A percentile compares a stretch with the other conserved stretches of the same genome.
These are phyloP conservation scores for Nomada ferruginata DNA, from an alignment of 2,888 invertebrate genomes.

Conservation along the genomic window DNA sequence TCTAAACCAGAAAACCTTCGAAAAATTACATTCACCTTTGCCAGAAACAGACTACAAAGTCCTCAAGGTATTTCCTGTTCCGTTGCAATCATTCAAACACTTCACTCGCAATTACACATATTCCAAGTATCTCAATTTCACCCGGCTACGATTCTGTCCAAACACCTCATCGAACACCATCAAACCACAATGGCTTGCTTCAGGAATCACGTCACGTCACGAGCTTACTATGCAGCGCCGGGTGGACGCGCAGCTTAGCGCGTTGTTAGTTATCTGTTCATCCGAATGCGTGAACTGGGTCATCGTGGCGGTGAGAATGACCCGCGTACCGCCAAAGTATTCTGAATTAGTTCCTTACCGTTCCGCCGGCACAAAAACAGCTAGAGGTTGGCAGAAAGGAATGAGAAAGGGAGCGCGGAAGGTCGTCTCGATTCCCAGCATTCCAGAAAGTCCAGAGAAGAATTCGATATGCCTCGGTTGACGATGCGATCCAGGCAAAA, in stretches of 20 bases:
- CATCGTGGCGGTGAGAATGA: not conserved
- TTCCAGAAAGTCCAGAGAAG: slow-evolving; percentile 53
- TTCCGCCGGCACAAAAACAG: not conserved
- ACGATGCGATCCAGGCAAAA: slow-evolving; percentile 32
- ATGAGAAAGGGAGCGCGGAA: slow-evolving; percentile 19
- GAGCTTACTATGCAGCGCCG: slow-evolving; percentile 14
- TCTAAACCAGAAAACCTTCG: too few species aligned
- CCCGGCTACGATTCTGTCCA: not conserved
- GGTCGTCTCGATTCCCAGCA: slow-evolving; percentile 39
- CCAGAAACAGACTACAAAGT: too few species aligned
- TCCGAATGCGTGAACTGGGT: slow-evolving; percentile 29
- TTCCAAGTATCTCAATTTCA: slow-evolving; percentile 6
- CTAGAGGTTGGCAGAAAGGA: not conserved
- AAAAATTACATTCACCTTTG: too few species aligned
- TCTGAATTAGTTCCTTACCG: slow-evolving; percentile 42
- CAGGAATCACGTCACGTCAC: slow-evolving; percentile 2
- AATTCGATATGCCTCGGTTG: slow-evolving; percentile 53
- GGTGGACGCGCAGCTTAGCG: not conserved
- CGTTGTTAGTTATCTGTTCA: slow-evolving; percentile 23
- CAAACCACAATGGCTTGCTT: not conserved
- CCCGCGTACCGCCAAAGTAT: slow-evolving; percentile 37
- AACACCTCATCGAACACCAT: slow-evolving; percentile 7
- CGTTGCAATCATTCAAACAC: too few species aligned
- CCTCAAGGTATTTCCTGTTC: not conserved
- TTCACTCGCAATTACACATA: too few species aligned